Percentiles rank a stretch among this genome's conserved stretches.
These are phyloP conservation scores for Macrochelys suwanniensis DNA, from an alignment of 2,797 vertebrate genomes.

Conservation along the genomic window DNA sequence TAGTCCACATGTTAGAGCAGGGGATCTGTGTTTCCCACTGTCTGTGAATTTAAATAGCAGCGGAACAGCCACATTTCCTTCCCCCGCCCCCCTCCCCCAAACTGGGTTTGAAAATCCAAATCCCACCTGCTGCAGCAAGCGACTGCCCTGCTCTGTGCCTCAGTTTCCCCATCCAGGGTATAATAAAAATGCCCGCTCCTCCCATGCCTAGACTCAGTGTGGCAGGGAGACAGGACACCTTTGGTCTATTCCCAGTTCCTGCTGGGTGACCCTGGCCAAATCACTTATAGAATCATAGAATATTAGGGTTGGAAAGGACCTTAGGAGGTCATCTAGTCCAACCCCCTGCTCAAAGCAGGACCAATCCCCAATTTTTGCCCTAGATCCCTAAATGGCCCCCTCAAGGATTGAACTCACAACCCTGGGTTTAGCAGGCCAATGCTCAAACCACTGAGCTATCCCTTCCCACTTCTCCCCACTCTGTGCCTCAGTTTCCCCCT, in stretches of 20 bases:
- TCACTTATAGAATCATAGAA: no score
- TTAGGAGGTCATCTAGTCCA: no score
- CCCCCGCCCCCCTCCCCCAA: no score
- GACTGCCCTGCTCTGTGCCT: neutral
- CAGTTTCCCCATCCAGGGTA: neutral
- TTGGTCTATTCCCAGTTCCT: neutral
- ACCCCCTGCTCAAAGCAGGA: no score
- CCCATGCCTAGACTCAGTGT: neutral
- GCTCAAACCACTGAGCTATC: no score
- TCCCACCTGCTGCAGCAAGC: neutral
- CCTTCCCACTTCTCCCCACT: neutral
- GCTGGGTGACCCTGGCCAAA: neutral
- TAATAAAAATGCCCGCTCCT: neutral
- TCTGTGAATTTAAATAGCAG: neutral
- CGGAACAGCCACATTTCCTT: neutral
- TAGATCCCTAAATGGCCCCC: no score
- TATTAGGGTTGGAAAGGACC: no score
- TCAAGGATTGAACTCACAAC: no score
- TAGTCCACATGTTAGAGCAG: neutral
- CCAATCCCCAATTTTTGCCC: no score
- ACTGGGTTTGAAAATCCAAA: neutral
- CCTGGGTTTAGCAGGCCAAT: no score
- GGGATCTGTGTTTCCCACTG: neutral
- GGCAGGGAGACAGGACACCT: neutral
- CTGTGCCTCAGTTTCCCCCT: neutral